Percentiles rank a stretch among this genome's conserved stretches.
These are phyloP conservation scores for Albula goreensis DNA, from an alignment of 2,113 vertebrate genomes.

Conservation along the genomic window DNA sequence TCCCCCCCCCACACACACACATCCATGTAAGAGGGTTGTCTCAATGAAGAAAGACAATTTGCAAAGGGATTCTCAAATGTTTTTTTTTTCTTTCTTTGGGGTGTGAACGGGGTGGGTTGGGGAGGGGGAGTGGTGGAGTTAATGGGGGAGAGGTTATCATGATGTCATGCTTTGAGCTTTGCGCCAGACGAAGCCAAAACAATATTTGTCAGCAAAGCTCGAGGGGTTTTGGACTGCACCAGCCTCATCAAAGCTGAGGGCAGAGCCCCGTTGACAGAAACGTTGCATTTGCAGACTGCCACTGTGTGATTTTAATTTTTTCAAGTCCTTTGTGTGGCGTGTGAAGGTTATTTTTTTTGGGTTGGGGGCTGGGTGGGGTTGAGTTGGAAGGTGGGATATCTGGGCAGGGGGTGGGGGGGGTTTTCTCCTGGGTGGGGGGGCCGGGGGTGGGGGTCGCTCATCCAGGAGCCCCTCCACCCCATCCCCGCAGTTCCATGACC, in stretches of 20 bases:
- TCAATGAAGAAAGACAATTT: conserved; percentile 6
- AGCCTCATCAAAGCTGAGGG: neutral
- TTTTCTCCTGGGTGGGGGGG: neutral
- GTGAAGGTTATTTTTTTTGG: no score
- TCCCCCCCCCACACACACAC: neutral
- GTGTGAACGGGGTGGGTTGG: no score
- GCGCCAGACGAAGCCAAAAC: neutral
- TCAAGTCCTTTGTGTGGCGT: no score
- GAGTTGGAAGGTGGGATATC: no score
- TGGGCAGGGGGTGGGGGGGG: neutral
- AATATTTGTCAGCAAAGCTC: neutral
- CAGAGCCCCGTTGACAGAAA: neutral
- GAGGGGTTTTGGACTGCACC: no score
- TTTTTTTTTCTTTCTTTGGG: neutral
- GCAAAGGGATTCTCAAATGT: neutral
- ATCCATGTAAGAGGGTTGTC: neutral
- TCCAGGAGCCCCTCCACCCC: neutral
- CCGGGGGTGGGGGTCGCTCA: neutral
- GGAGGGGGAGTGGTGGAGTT: no score
- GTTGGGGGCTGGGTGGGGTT: no score
- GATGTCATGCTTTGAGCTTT: conserved; percentile 9
- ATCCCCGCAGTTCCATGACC: no score
- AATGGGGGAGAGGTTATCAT: neutral
- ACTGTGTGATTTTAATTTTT: neutral
- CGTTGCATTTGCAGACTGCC: neutral